Conservation (phyloP, 2,113 vertebrate species). For the Hyla sarda region DNA sequence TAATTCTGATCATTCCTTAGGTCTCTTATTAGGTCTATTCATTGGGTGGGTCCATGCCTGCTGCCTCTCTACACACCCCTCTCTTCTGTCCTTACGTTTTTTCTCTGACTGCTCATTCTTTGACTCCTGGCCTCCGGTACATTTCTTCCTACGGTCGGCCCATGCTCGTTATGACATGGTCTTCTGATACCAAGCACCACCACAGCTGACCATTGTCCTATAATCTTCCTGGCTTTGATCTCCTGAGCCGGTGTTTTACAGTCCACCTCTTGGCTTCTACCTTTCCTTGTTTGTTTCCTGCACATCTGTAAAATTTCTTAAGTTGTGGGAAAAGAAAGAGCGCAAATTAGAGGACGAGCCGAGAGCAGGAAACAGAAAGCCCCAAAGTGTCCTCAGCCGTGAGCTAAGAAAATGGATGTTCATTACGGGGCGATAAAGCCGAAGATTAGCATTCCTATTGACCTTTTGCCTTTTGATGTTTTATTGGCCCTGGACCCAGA, state of each 20-base stretch:
- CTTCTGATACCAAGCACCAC: background rate
- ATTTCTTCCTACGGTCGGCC: background rate
- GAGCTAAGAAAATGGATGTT: conserved; percentile 27
- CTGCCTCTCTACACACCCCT: no score
- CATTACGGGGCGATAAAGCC: conserved; percentile 24
- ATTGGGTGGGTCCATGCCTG: background rate
- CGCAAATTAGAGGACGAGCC: conserved; percentile 35
- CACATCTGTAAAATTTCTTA: conserved; percentile 33
- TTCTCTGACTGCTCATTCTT: no score
- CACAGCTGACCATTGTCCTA: no score
- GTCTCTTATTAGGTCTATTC: background rate
- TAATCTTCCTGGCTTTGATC: background rate
- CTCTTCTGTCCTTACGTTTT: no score
- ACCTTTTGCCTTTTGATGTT: conserved; percentile 51
- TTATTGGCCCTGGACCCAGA: conserved; percentile 33
- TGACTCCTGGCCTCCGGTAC: background rate
- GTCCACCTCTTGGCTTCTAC: background rate
- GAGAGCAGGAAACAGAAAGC: background rate
- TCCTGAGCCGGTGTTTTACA: conserved; percentile 3
- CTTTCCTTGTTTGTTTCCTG: background rate
- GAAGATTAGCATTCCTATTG: conserved; percentile 25
- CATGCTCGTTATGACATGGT: background rate
- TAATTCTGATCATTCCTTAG: no score
- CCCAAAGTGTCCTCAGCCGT: background rate
- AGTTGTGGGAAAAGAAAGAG: conserved; percentile 1